phyloP scores from a whole-genome alignment of 2,113 vertebrate genomes.

The Mixornis gularis region DNA sequence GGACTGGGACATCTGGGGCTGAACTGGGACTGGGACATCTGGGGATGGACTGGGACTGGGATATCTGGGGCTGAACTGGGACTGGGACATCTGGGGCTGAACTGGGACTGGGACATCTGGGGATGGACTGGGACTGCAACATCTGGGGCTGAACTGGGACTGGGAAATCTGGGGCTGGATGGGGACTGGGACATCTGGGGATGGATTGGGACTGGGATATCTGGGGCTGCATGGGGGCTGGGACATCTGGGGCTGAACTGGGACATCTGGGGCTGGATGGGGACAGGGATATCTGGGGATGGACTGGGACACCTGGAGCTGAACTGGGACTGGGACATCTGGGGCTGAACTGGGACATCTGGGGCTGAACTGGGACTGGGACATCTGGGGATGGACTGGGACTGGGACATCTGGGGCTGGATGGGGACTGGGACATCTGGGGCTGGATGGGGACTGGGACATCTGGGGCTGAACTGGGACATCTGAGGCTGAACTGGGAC shows the following conservation, averaged over 20 bases:
- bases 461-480: neutral
- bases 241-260: rapidly evolving
- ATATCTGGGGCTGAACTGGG: neutral
- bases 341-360: neutral
- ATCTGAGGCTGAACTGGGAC: neutral
- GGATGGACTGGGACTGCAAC: neutral
- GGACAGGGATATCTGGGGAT: rapidly evolving
- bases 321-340: neutral
- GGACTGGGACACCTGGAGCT: rapidly evolving
- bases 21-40: neutral
- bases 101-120: neutral
- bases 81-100: neutral
- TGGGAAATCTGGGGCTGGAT: neutral
- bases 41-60: neutral
- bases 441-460: neutral
- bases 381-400: neutral
- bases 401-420: neutral
- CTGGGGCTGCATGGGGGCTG: neutral
- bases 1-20: neutral
- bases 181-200: neutral
- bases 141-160: neutral
- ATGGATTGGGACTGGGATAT: neutral
- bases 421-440: neutral
- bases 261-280: neutral
- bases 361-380: neutral